Conservation (phyloP, 2,113 vertebrate genomes). For the Myrmophylax atrothorax region DNA sequence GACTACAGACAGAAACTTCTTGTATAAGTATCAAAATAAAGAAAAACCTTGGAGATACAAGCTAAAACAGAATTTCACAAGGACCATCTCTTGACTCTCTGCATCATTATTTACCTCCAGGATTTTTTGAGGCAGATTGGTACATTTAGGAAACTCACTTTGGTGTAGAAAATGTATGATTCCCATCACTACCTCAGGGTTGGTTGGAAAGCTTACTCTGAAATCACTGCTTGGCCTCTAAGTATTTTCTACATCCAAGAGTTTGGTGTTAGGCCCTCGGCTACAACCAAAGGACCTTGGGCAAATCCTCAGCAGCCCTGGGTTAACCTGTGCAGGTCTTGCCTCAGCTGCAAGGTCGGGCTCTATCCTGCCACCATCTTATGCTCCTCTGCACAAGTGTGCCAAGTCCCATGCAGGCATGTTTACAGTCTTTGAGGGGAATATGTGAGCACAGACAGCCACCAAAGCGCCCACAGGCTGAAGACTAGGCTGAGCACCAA, state of each 20-base stretch:
- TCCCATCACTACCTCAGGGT: neutral
- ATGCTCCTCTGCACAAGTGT: fast-evolving
- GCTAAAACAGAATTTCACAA: neutral
- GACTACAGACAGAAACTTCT: neutral
- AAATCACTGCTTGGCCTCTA: neutral
- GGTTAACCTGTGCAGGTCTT: neutral
- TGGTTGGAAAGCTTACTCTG: neutral
- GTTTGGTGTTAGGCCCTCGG: neutral
- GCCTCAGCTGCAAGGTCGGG: fast-evolving
- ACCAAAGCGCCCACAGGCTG: neutral
- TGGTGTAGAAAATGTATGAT: neutral
- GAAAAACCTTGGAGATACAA: neutral
- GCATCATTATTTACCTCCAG: neutral
- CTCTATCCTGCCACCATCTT: neutral
- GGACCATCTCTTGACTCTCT: neutral
- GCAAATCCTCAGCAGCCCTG: neutral
- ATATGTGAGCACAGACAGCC: neutral
- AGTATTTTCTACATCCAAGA: neutral
- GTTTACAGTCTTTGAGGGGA: fast-evolving
- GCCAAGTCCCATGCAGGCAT: fast-evolving
- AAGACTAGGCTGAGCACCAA: fast-evolving
- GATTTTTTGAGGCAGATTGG: neutral
- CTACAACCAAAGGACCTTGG: neutral
- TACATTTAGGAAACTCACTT: neutral
- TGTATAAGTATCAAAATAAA: neutral